Base-by-base conservation (phyloP, 2,888 invertebrate genomes). In the Stratiomys singularior region DNA sequence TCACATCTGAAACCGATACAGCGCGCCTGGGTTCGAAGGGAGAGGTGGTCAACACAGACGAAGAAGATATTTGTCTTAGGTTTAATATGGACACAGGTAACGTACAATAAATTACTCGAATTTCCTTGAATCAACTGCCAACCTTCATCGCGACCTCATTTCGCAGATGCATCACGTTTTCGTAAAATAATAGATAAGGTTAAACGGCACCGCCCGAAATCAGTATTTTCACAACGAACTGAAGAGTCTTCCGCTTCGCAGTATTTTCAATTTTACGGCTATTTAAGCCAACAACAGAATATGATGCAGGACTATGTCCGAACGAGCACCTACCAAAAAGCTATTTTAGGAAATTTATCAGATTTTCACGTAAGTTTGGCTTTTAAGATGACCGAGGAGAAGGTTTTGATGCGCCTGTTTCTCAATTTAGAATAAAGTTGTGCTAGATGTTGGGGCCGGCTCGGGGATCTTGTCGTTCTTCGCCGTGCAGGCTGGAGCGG, bases 221-320 rank as follows among this genome's bases (percentile, higher is more conserved):
- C 98, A 0, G 95, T 96, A 81, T 98, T 99, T 88, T 94, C 96
- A 77, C 95, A 97, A 83, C 91, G 99, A 84, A 99, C 99, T 27
- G 99, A 99, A 86, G 97, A 98, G 87, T 96, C 98, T 1, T 99
- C 99, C 76, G 99, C 99, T 80, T 94, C 95, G 88, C 99, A 99
- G 88, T 99, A 99, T 90, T 99, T 99, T 87, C 98, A 99, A 90
- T 99, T 99, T 88, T 99, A 99, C 88, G 98, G 99, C 81, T 99
- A 98, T 89, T 89, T 99, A 82, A 98, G 98, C 78, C 99, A 99
- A 87, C 99, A 99, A 88, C 99, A 99, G 88, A 99, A 99, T 86
- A 99, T 99, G 99, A 95, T 99, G 95, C 99, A 99, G 89, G 99
- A 99, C 87, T 99, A 97, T 88, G 96, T 99, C 81, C 91, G 99